Evolutionary conservation across 2,888 invertebrate genomes (phyloP).

Genomic region (Thereva unica): DNA sequence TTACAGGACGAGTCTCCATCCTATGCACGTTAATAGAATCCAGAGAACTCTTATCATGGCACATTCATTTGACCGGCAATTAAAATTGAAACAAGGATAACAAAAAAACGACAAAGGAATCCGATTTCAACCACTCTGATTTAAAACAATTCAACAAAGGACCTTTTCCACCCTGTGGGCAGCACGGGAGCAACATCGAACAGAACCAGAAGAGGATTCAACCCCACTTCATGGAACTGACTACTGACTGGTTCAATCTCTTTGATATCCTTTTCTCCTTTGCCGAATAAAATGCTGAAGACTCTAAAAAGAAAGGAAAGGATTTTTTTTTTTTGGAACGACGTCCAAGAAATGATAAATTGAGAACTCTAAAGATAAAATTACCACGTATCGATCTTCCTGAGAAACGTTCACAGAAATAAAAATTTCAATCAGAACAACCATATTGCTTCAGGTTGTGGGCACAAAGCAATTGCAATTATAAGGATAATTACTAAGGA

Average conservation of each 20-base stretch:
- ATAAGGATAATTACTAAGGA: constrained; percentile 27
- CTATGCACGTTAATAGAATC: constrained; percentile 21
- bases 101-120: constrained; percentile 13
- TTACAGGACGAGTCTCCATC: constrained; percentile 20
- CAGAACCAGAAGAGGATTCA: not conserved
- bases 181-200: not conserved
- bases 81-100: constrained; percentile 17
- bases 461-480: constrained; percentile 26
- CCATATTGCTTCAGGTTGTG: constrained; percentile 16
- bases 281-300: constrained; percentile 13
- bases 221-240: not conserved
- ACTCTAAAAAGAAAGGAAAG: constrained; percentile 9
- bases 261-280: constrained; percentile 24
- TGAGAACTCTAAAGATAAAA: constrained; percentile 25
- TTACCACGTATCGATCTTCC: constrained; percentile 28
- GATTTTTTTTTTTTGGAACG: not conserved
- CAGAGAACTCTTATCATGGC: constrained; percentile 6
- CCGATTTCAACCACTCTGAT: constrained; percentile 18
- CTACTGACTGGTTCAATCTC: constrained; percentile 27
- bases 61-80: constrained; percentile 32
- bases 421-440: constrained; percentile 25
- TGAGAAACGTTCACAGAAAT: constrained; percentile 15
- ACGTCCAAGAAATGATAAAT: constrained; percentile 26
- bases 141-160: constrained; percentile 8
- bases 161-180: not conserved